phyloP scores from a whole-genome alignment of 2,888 invertebrate species.

The Sicus ferrugineus region DNA sequence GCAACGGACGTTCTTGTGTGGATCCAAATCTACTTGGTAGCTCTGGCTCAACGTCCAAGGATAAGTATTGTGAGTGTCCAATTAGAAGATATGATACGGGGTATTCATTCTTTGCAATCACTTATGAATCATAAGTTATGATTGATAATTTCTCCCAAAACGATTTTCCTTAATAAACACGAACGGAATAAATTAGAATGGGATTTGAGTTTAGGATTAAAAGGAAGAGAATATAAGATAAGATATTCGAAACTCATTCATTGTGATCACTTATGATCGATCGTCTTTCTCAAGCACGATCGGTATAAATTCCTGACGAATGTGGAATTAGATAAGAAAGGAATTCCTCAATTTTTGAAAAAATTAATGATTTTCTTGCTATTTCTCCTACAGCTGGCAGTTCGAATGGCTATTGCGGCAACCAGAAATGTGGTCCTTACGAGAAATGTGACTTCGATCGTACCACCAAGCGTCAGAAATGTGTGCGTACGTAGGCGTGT shows the following conservation, averaged over 20 bases:
- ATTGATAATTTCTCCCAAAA: not conserved
- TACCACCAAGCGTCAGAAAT: conserved; percentile 72
- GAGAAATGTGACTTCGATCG: conserved; percentile 76
- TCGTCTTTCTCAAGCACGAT: too few species aligned
- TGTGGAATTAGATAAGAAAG: too few species aligned
- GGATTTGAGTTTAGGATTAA: too few species aligned
- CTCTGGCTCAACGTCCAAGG: conserved; percentile 52
- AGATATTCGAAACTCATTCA: too few species aligned
- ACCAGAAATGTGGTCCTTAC: conserved; percentile 72
- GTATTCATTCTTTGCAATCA: too few species aligned
- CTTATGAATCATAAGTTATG: not conserved
- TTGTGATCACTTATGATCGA: too few species aligned
- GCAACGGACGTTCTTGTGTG: conserved; percentile 75
- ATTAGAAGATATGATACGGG: too few species aligned
- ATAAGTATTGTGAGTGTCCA: conserved; percentile 65
- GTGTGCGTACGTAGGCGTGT: conserved; percentile 67
- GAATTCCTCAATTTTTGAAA: not conserved
- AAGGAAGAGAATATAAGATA: too few species aligned
- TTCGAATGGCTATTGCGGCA: conserved; percentile 73
- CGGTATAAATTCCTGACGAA: too few species aligned
- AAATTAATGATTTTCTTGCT: conserved; percentile 3
- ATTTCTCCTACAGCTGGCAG: conserved; percentile 42
- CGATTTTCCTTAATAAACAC: too few species aligned
- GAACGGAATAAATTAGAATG: too few species aligned
- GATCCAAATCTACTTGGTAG: conserved; percentile 62